Conservation (phyloP, 2,113 vertebrate species). For the Picathartes gymnocephalus region DNA sequence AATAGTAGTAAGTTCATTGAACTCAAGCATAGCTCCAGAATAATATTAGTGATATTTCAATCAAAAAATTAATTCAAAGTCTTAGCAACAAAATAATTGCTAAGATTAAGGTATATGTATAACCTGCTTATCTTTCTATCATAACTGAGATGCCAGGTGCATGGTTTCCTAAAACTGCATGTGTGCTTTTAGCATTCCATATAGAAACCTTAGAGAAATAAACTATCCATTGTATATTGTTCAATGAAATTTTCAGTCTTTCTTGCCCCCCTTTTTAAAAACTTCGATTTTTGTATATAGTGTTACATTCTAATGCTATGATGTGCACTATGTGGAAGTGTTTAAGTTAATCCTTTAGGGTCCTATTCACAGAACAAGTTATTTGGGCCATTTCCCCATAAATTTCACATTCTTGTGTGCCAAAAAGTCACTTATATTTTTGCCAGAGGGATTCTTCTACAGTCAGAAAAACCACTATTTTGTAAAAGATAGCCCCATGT, state of each 20-base stretch:
- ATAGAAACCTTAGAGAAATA: conserved; percentile 11
- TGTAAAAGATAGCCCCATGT: not conserved
- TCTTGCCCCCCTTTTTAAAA: not conserved
- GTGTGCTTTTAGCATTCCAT: not conserved
- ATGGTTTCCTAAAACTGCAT: not conserved
- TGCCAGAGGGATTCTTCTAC: not conserved
- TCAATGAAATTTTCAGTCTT: conserved; percentile 51
- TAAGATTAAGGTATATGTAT: conserved; percentile 13
- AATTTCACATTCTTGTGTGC: conserved; percentile 36
- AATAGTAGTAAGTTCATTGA: conserved; percentile 58
- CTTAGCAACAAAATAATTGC: conserved; percentile 43
- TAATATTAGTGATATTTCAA: conserved; percentile 67
- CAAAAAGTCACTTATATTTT: conserved; percentile 21
- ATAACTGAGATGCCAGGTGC: not conserved
- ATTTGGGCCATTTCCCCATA: conserved; percentile 65
- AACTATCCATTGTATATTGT: conserved; percentile 8
- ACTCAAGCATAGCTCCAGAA: conserved; percentile 48
- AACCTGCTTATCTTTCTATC: conserved; percentile 18
- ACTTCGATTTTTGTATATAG: conserved; percentile 50
- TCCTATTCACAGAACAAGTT: conserved; percentile 54
- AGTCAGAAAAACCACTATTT: not conserved
- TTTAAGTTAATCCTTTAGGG: conserved; percentile 67
- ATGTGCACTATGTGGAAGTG: conserved; percentile 59
- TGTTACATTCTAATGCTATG: conserved; percentile 63
- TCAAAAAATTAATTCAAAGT: conserved; percentile 44